These are phyloP conservation scores for Watersipora subatra DNA, from an alignment of 1,140 invertebrate genomes.

Conservation along the genomic window DNA sequence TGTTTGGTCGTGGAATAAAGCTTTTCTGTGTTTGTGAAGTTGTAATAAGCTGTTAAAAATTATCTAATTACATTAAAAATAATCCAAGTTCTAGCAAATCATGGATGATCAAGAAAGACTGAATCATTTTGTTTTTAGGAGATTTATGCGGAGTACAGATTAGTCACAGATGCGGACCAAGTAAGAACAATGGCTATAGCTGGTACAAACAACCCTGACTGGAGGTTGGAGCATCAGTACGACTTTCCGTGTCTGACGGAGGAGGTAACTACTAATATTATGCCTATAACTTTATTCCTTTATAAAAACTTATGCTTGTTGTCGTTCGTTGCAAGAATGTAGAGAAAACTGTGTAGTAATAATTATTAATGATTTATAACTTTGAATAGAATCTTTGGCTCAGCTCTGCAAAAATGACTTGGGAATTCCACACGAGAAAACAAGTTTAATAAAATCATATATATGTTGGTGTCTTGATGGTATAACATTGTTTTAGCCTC, in stretches of 20 bases:
- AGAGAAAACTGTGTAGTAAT: not conserved
- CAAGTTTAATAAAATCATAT: not conserved
- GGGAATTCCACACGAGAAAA: not conserved
- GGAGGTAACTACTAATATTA: conserved; percentile 29
- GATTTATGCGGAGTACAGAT: conserved; percentile 25
- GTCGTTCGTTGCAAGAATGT: not conserved
- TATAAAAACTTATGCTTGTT: not conserved
- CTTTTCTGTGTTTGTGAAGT: too few species aligned
- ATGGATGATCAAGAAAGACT: too few species aligned
- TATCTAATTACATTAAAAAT: too few species aligned
- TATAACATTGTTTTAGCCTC: not conserved
- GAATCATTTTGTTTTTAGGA: conserved; percentile 17
- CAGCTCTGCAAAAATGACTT: too few species aligned
- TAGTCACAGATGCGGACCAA: conserved; percentile 42
- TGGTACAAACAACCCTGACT: conserved; percentile 46
- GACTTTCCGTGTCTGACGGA: conserved; percentile 38
- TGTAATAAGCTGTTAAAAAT: too few species aligned
- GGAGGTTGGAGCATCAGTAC: conserved; percentile 43
- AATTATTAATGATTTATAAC: not conserved
- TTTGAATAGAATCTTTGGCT: too few species aligned
- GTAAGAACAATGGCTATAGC: conserved; percentile 38
- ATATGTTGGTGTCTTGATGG: not conserved
- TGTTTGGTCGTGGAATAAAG: too few species aligned
- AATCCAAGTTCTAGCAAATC: too few species aligned
- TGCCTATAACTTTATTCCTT: not conserved